These are phyloP conservation scores for Heteromyza rotundicornis DNA, from an alignment of 2,888 invertebrate species.

Conservation along the genomic window DNA sequence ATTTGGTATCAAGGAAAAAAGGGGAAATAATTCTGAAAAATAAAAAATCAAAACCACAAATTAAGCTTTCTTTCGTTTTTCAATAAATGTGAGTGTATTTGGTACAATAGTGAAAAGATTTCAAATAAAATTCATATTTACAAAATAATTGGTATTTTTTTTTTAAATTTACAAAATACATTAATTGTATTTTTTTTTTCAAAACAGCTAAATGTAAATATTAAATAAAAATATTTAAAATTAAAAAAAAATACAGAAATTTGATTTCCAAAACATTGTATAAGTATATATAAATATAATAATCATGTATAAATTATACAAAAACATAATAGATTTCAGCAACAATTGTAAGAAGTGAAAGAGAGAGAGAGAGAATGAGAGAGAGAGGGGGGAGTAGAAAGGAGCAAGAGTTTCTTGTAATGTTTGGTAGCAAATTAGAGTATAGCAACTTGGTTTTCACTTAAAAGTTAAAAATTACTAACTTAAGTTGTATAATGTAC, in stretches of 20 bases:
- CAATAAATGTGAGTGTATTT: conserved; percentile 6
- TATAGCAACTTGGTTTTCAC: not conserved
- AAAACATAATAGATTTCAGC: not conserved
- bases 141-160: too few relatives aligned
- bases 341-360: not conserved
- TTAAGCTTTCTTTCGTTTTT: not conserved
- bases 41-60: not conserved
- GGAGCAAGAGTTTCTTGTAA: not conserved
- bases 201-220: too few relatives aligned
- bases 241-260: not conserved
- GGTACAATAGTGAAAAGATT: not conserved
- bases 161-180: not conserved
- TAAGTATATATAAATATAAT: not conserved
- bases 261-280: not conserved
- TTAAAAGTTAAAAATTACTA: too few relatives aligned
- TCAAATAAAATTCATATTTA: conserved; percentile 2
- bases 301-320: not conserved
- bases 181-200: too few relatives aligned
- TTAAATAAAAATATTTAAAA: too few relatives aligned
- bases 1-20: too few relatives aligned
- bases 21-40: not conserved
- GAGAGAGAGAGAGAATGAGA: not conserved
- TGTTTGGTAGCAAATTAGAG: not conserved
- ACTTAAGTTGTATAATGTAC: too few relatives aligned
- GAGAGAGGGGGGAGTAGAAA: too few relatives aligned